Conservation (phyloP, 2,113 vertebrate species). For the Murina feae region DNA sequence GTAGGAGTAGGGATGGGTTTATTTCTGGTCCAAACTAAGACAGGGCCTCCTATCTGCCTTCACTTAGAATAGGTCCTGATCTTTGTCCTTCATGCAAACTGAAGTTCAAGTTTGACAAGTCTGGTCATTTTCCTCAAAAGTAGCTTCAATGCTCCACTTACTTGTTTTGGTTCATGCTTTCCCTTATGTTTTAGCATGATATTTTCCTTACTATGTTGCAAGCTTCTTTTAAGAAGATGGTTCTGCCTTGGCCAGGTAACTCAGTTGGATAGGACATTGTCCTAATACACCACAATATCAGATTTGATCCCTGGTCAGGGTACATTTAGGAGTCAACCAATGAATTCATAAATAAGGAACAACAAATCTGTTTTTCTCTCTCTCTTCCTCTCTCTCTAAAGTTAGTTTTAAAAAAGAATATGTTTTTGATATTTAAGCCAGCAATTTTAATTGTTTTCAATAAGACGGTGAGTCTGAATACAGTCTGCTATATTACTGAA, state of each 20-base stretch:
- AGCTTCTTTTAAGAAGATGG: neutral
- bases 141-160: neutral
- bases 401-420: neutral
- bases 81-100: neutral
- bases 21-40: neutral
- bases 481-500: neutral
- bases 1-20: neutral
- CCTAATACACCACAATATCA: neutral
- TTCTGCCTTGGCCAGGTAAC: neutral
- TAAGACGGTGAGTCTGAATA: neutral
- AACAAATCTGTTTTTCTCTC: neutral
- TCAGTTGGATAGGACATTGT: neutral
- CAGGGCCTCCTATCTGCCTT: neutral
- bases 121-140: neutral
- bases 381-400: neutral
- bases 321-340: neutral
- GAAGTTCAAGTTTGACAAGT: neutral
- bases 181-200: neutral
- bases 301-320: neutral
- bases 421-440: neutral
- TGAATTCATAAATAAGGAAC: neutral
- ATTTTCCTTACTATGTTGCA: neutral
- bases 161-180: neutral
- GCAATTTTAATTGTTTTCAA: neutral
- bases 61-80: neutral